Base-by-base conservation (phyloP, 2,113 vertebrate genomes). In the Rana temporaria region DNA sequence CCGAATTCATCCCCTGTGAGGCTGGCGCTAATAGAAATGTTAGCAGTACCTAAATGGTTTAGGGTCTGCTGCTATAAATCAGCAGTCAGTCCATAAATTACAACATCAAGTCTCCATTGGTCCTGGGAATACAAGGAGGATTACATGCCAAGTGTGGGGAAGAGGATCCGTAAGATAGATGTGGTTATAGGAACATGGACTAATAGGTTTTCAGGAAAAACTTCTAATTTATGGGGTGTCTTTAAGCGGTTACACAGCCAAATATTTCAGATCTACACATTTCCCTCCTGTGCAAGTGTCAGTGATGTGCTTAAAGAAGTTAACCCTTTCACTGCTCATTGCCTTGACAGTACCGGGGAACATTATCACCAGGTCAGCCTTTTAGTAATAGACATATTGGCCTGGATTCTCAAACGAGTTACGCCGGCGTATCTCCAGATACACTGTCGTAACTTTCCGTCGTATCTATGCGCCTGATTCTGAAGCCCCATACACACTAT, bases 201-300 rank as follows among this genome's bases (percentile, higher is more conserved):
- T 82, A 82, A 82, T 82, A 82, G 80, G 70, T 64, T 75, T 75
- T 82, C 80, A 82, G 80, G 71, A 67, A 82, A 82, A 82, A 71
- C 80, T 74, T 74, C 71, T 82, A 67, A 82, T 82, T 82, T 82
- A 82, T 82, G 52, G 80, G 71, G 71, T 82, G 80, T 67, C 80
- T 74, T 74, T 82, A 82, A 64, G 52, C 48, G 62, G 71, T 75
- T 82, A 75, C 42, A 75, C 64, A 82, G 80, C 80, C 71, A 82
- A 75, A 75, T 67, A 59, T 75, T 82, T 62, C 80, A 67, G 52
- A 75, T 82, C 70, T 65, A 73, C 79, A 82, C 79, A 73, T 82
- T 82, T 73, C 75, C 71, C 80, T 67, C 71, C 60, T 48, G 19
- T 67, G 16, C 22, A 55, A 82, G 80, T 74, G 62, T 65, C 80